These are phyloP conservation scores for Sylvilagus floridanus DNA, from an alignment of 2,797 vertebrate species.

Conservation along the genomic window DNA sequence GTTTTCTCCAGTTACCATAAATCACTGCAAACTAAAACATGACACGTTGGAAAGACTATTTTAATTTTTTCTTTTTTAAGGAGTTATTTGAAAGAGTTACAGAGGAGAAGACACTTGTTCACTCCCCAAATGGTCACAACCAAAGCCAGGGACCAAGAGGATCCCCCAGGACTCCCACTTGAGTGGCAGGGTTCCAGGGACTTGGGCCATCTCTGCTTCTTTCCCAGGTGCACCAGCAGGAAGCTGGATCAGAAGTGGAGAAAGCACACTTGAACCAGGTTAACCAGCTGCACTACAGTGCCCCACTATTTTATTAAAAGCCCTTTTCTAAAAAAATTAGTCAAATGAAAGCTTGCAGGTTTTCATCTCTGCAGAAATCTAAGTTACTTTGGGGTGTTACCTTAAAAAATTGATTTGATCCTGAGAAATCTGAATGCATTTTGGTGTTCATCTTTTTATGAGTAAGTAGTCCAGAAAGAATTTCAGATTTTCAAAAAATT, in stretches of 20 bases:
- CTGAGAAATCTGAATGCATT: slow-evolving; percentile 6
- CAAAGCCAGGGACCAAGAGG: no score
- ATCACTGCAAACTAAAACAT: slow-evolving; percentile 27
- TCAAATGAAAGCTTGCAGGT: slow-evolving; percentile 2
- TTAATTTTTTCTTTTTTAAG: not conserved
- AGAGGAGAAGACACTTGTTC: no score
- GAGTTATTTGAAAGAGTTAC: no score
- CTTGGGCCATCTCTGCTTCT: no score
- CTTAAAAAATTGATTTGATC: not conserved
- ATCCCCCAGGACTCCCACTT: no score
- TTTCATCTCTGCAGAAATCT: slow-evolving; percentile 14
- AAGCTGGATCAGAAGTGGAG: no score
- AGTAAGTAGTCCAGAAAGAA: not conserved
- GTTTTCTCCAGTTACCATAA: not conserved
- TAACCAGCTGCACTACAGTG: no score
- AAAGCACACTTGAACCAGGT: no score
- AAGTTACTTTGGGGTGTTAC: not conserved
- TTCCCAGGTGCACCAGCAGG: no score
- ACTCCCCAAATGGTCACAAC: no score
- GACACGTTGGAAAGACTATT: not conserved
- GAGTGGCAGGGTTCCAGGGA: no score
- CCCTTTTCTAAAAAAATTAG: not conserved
- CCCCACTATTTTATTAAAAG: not conserved
- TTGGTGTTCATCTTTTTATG: not conserved
- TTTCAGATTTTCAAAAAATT: not conserved